Percentiles rank a stretch among this genome's conserved stretches.
Conservation (phyloP, 2,797 vertebrate genomes). For the Phrynocephalus guinanensis region DNA sequence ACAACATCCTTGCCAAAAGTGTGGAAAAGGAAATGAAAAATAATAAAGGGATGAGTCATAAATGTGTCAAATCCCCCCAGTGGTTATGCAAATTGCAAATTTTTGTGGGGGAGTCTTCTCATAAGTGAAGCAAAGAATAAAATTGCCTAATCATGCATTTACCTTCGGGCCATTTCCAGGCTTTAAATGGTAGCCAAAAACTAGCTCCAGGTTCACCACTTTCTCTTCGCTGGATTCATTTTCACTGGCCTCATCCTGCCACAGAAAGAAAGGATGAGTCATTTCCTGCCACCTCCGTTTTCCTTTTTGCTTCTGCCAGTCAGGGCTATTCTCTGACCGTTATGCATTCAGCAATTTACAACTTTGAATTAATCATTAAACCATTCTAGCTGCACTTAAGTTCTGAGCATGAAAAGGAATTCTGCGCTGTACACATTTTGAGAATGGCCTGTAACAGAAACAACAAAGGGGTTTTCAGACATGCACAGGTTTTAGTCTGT, state of each 20-base stretch:
- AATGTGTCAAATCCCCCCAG: not conserved
- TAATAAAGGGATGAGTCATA: conserved; percentile 31
- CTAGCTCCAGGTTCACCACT: conserved; percentile 86
- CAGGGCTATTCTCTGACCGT: not conserved
- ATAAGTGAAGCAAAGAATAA: not conserved
- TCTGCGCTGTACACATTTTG: conserved; percentile 19
- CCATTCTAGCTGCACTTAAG: not conserved
- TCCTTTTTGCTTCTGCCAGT: not conserved
- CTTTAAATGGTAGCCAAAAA: conserved; percentile 98
- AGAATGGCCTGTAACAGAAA: conserved; percentile 34
- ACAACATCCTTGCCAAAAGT: not conserved
- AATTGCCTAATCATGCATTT: conserved; percentile 40
- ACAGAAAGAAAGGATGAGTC: conserved; percentile 47
- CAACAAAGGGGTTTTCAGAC: not conserved
- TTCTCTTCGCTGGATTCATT: conserved; percentile 80
- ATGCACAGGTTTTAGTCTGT: not conserved
- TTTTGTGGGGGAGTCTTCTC: not conserved
- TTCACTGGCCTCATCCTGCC: conserved; percentile 77
- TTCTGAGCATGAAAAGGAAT: not conserved
- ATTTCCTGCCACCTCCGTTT: conserved; percentile 1
- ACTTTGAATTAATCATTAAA: not conserved
- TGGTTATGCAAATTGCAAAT: conserved; percentile 9
- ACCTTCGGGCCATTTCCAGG: conserved; percentile 88
- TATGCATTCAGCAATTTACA: not conserved
- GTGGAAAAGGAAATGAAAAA: not conserved